Base-by-base conservation (phyloP, 2,113 vertebrate genomes). In the Muntiacus muntjak region DNA sequence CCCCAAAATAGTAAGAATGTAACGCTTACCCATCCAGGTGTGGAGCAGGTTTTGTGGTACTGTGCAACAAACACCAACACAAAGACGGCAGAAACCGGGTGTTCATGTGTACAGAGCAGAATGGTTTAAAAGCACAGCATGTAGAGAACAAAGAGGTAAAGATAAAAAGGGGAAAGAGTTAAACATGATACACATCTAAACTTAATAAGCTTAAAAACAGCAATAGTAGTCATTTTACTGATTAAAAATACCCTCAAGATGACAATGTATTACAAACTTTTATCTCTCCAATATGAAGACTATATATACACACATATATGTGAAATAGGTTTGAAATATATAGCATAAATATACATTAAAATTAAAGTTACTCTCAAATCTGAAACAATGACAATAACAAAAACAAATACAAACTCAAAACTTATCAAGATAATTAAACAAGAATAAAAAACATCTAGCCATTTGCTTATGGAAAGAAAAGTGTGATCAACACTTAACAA, bases 31-130 rank as follows among this genome's bases (percentile, higher is more conserved):
- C 99, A 97, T 99, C 99, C 0, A 99, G 99, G 98, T 99, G 99
- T 93, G 99, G 99, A 60, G 99, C 99, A 94, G 98, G 99, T 98
- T 99, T 99, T 55, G 99, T 99, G 90, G 99, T 99, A 98, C 99
- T 99, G 99, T 98, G 98, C 94, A 95, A 98, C 97, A 98, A 97
- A 98, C 98, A 98, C 96, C 99, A 99, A 98, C 97, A 99, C 98
- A 97, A 96, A 96, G 98, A 98, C 78, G 95, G 96, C 97, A 89
- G 95, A 97, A 97, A 97, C 96, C 98, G 97, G 94, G 91, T 86
- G 92, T 98, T 98, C 98, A 94, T 98, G 78, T 98, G 98, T 98
- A 98, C 93, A 95, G 60, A 98, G 92, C 97, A 98, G 97, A 98
- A 98, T 97, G 97, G 91, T 97, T 97, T 97, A 97, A 95, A 96